Percentiles rank a stretch among this genome's conserved stretches.
phyloP scores from a whole-genome alignment of 2,888 invertebrate genomes.

The Morpho helenor region DNA sequence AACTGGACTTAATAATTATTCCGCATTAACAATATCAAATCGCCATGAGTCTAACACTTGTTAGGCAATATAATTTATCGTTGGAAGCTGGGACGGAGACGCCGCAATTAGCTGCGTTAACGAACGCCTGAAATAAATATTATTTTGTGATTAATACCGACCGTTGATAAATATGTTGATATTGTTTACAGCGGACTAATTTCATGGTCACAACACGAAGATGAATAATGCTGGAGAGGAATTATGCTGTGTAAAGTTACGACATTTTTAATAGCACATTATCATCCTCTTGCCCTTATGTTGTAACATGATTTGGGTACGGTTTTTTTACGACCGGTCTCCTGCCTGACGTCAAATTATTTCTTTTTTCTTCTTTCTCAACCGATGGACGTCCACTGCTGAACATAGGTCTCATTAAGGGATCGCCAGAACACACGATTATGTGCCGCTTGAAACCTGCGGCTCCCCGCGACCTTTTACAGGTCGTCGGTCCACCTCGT shows the following conservation, averaged over 20 bases:
- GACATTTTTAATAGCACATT: neutral
- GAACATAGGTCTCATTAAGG: too few species aligned
- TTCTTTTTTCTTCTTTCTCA: too few species aligned
- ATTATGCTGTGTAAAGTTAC: neutral
- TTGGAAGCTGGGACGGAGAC: conserved; percentile 61
- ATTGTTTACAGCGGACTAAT: conserved; percentile 43
- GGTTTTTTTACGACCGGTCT: too few species aligned
- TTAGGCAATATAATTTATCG: conserved; percentile 63
- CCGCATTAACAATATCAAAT: conserved; percentile 2
- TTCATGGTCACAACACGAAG: conserved; percentile 25
- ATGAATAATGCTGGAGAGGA: conserved; percentile 2
- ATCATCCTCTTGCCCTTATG: too few species aligned
- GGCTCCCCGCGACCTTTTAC: too few species aligned
- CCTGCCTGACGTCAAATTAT: too few species aligned
- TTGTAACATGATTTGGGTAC: too few species aligned
- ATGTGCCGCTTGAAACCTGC: too few species aligned
- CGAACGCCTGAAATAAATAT: conserved; percentile 76
- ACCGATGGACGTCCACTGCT: too few species aligned
- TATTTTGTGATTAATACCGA: conserved; percentile 67
- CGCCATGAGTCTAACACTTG: conserved; percentile 35
- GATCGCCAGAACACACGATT: too few species aligned
- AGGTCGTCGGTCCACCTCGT: too few species aligned
- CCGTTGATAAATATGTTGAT: conserved; percentile 61
- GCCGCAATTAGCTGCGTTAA: conserved; percentile 73
- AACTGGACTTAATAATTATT: too few species aligned